phyloP scores from a whole-genome alignment of 2,113 vertebrate genomes.

The Urocynchramus pylzowi region DNA sequence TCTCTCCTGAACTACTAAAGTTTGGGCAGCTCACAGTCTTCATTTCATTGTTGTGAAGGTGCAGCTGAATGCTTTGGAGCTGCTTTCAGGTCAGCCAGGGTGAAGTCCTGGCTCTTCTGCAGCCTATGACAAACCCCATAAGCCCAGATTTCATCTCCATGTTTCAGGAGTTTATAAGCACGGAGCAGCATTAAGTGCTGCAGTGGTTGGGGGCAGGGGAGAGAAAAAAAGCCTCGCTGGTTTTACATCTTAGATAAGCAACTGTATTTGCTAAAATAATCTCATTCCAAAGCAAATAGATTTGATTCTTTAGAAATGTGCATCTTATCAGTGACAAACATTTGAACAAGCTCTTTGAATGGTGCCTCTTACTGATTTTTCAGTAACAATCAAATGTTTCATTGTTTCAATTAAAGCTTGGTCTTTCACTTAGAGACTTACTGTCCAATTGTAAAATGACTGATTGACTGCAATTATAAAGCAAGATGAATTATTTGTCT shows the following conservation, averaged over 20 bases:
- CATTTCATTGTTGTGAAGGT: not conserved
- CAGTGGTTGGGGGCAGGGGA: not conserved
- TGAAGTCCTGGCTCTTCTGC: not conserved
- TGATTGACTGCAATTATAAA: conserved; percentile 5
- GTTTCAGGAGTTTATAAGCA: not conserved
- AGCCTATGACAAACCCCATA: conserved; percentile 8
- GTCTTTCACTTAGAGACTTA: conserved; percentile 11
- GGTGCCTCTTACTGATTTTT: not conserved
- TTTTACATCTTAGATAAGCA: conserved; percentile 25
- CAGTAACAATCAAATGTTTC: conserved; percentile 18
- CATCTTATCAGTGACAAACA: conserved; percentile 20
- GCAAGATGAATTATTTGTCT: not conserved
- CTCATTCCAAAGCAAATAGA: conserved; percentile 10
- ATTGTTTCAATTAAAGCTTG: conserved; percentile 16
- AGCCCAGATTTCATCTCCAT: not conserved
- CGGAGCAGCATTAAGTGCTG: not conserved
- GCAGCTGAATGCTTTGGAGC: not conserved
- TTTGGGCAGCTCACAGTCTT: accelerated
- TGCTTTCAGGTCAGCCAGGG: not conserved
- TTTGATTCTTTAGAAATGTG: conserved; percentile 23
- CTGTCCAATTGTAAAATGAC: conserved; percentile 13
- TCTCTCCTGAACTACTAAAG: not conserved
- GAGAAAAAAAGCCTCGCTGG: not conserved
- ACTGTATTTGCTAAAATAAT: conserved; percentile 25
- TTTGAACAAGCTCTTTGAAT: not conserved